Evolutionary conservation across 2,888 invertebrate genomes (phyloP).

Genomic region (Flabesymbios commensalis): DNA sequence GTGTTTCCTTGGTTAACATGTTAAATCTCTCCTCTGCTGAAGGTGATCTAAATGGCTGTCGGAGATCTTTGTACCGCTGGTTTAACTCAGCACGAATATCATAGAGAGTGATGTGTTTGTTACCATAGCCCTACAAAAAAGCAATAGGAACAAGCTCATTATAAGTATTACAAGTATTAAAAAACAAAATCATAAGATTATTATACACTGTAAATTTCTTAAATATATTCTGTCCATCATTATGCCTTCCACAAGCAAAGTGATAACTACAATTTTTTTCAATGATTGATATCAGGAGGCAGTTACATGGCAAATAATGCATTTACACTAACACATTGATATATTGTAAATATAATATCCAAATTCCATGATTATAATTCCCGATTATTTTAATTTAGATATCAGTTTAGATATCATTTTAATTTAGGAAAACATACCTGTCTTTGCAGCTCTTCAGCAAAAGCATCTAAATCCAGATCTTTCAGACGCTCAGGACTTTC

Average conservation of each 20-base stretch:
- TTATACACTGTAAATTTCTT: no score
- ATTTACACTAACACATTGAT: no score
- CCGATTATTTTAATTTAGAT: no score
- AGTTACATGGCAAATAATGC: background rate
- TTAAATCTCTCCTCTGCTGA: constrained; percentile 89
- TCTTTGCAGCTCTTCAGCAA: constrained; percentile 93
- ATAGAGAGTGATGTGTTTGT: constrained; percentile 82
- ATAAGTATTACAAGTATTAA: no score
- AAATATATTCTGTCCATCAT: background rate
- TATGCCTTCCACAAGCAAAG: background rate
- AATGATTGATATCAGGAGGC: background rate
- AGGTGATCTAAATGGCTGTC: constrained; percentile 77
- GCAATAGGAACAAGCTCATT: no score
- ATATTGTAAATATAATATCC: no score
- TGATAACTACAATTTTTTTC: background rate
- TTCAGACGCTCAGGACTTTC: constrained; percentile 92
- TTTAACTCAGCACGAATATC: constrained; percentile 96
- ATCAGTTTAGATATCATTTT: no score
- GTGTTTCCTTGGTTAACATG: constrained; percentile 93
- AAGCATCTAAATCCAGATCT: constrained; percentile 96
- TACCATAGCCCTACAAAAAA: constrained; percentile 68
- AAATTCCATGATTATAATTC: no score
- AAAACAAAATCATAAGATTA: no score
- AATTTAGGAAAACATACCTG: no score
- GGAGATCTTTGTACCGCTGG: constrained; percentile 87